These are phyloP conservation scores for Bufo gargarizans DNA, from an alignment of 2,113 vertebrate genomes.

Conservation along the genomic window DNA sequence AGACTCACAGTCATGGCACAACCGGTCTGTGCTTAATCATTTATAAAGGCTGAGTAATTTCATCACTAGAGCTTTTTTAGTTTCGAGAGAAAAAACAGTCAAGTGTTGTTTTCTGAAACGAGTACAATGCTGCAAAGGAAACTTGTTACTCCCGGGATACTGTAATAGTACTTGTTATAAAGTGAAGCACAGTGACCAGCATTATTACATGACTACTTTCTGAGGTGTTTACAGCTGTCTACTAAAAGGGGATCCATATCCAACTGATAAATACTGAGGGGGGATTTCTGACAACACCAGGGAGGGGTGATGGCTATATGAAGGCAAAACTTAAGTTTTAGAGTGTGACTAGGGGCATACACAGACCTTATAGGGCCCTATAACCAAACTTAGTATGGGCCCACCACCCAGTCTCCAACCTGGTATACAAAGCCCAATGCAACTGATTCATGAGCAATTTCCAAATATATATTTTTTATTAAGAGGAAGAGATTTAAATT, in stretches of 20 bases:
- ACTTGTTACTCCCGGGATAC: not conserved
- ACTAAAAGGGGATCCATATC: not conserved
- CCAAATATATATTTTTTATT: too few species aligned
- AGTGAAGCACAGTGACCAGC: not conserved
- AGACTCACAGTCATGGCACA: not conserved
- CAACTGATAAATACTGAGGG: not conserved
- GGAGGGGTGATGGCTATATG: not conserved
- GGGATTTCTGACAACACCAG: not conserved
- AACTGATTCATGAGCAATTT: too few species aligned
- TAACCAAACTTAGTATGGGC: too few species aligned
- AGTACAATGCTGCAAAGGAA: not conserved
- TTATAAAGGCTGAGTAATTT: not conserved
- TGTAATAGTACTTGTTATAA: slow-evolving; percentile 3
- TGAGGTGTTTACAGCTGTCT: not conserved
- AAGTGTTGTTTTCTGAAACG: not conserved
- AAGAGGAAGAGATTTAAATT: too few species aligned
- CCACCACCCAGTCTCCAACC: too few species aligned
- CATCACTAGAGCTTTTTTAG: not conserved
- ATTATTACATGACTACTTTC: not conserved
- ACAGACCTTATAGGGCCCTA: too few species aligned
- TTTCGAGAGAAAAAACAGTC: not conserved
- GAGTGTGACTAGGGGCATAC: not conserved
- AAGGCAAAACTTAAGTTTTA: not conserved
- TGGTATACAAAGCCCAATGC: not conserved
- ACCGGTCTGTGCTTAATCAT: not conserved